phyloP scores from a whole-genome alignment of 1,140 invertebrate genomes.

The Antheraea mylitta region DNA sequence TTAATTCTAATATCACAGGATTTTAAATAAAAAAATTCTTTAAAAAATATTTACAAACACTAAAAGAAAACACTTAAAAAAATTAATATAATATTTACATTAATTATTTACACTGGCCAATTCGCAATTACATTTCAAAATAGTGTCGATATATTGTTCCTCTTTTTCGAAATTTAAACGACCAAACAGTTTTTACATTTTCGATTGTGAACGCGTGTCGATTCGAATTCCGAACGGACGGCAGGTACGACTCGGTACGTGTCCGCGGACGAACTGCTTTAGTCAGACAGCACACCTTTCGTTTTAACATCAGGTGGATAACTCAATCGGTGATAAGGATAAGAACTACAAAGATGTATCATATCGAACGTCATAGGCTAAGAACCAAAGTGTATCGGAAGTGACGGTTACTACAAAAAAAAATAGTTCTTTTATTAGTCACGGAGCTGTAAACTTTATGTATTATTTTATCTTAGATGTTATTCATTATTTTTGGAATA shows the following conservation, averaged over 20 bases:
- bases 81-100: constrained; percentile 39
- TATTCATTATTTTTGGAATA: background rate
- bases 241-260: constrained; percentile 37
- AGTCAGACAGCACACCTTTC: constrained; percentile 33
- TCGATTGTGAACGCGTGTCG: constrained; percentile 24
- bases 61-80: constrained; percentile 2
- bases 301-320: constrained; percentile 60
- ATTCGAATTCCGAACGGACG: constrained; percentile 15
- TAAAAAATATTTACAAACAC: constrained; percentile 11
- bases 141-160: constrained; percentile 11
- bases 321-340: constrained; percentile 57
- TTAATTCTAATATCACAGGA: constrained; percentile 71
- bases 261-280: constrained; percentile 39
- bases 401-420: background rate
- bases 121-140: constrained; percentile 32
- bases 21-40: constrained; percentile 47
- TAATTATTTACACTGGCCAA: constrained; percentile 45
- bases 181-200: constrained; percentile 42
- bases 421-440: background rate
- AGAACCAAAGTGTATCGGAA: background rate
- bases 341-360: constrained; percentile 22
- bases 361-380: background rate
- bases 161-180: constrained; percentile 21
- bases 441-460: background rate
- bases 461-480: constrained; percentile 1